Evolutionary conservation across 2,888 invertebrate species (phyloP).

Genomic region (Litoditis marina): DNA sequence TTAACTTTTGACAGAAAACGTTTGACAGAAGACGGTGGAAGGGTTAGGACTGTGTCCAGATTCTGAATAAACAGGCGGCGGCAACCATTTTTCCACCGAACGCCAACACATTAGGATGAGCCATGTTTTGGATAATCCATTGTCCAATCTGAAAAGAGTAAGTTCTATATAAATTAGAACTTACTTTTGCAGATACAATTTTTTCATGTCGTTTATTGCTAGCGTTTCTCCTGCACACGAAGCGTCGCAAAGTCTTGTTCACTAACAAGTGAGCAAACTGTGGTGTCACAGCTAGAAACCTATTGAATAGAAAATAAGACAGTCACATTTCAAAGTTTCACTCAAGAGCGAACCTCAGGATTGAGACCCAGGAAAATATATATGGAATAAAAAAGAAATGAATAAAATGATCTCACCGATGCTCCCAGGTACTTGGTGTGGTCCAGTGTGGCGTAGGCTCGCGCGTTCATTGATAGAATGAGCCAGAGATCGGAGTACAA

Average conservation of each 20-base stretch:
- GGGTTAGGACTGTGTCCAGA: slow-evolving; percentile 12
- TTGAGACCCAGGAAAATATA: too few species aligned
- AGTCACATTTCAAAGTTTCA: too few species aligned
- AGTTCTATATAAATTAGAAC: neutral
- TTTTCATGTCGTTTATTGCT: neutral
- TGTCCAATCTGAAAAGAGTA: slow-evolving; percentile 40
- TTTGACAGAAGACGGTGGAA: too few species aligned
- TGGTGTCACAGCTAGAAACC: too few species aligned
- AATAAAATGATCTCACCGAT: slow-evolving; percentile 22
- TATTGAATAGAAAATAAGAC: too few species aligned
- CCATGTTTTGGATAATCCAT: slow-evolving; percentile 54
- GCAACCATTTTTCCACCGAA: slow-evolving; percentile 34
- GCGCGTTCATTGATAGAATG: slow-evolving; percentile 18
- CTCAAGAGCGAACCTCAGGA: too few species aligned
- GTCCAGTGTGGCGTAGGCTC: slow-evolving; percentile 24
- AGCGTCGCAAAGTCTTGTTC: neutral
- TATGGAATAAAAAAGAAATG: too few species aligned
- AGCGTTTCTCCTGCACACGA: neutral
- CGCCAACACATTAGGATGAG: slow-evolving; percentile 35
- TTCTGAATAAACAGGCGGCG: slow-evolving; percentile 26
- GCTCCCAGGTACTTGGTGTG: slow-evolving; percentile 27
- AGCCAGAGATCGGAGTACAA: slow-evolving; percentile 58
- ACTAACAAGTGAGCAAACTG: too few species aligned
- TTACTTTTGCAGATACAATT: neutral
- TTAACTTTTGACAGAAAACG: too few species aligned